Percentiles rank a stretch among this genome's conserved stretches.
These are phyloP conservation scores for Fratercula arctica DNA, from an alignment of 2,797 vertebrate species.

Conservation along the genomic window DNA sequence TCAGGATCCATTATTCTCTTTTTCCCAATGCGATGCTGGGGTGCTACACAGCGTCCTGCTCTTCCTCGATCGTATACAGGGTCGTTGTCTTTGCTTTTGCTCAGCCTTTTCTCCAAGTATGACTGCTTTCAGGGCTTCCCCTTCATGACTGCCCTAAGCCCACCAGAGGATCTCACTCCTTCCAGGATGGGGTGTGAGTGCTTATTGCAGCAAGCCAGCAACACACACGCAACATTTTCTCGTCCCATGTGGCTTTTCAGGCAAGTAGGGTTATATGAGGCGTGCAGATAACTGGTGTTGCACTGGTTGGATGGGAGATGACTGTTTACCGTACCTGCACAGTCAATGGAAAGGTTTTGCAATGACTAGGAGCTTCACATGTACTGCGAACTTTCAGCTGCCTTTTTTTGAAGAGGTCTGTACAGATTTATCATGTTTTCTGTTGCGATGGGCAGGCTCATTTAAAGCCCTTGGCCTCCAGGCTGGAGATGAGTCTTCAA, in stretches of 20 bases:
- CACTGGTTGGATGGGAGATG: neutral
- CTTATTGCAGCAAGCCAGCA: neutral
- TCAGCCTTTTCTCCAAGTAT: neutral
- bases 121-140: neutral
- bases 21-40: neutral
- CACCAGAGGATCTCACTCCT: neutral
- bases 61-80: rapidly evolving
- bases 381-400: neutral
- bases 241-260: neutral
- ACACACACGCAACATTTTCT: neutral
- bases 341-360: neutral
- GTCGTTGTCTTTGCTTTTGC: neutral
- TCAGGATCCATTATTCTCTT: neutral
- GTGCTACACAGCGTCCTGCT: rapidly evolving
- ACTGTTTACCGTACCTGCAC: neutral
- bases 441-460: neutral
- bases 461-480: neutral
- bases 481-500: neutral
- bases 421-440: neutral
- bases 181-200: rapidly evolving
- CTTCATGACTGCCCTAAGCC: neutral
- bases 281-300: neutral
- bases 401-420: neutral
- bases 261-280: neutral
- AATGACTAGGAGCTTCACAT: neutral